Percentiles rank a stretch among this genome's conserved stretches.
phyloP scores from a whole-genome alignment of 2,888 invertebrate species.

The Hemaris fuciformis region DNA sequence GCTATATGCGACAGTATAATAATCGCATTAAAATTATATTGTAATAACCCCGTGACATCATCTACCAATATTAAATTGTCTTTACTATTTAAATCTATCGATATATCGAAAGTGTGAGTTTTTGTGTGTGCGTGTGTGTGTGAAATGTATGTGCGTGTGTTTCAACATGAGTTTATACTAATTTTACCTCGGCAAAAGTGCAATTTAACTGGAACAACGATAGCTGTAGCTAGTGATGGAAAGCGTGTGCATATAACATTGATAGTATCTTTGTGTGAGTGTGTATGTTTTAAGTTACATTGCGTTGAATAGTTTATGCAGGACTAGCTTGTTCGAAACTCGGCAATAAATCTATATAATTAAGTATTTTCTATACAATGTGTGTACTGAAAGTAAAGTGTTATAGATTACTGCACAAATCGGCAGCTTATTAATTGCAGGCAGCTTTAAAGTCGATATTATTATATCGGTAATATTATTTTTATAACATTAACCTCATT shows the following conservation, averaged over 20 bases:
- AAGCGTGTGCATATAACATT: not conserved
- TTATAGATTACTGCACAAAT: not conserved
- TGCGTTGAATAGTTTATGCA: not conserved
- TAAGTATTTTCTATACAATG: not conserved
- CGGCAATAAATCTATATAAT: not conserved
- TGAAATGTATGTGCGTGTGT: not conserved
- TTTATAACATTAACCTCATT: not conserved
- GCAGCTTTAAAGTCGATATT: not conserved
- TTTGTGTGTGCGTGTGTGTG: not conserved
- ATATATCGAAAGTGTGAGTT: not conserved
- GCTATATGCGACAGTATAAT: no score
- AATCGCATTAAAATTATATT: not conserved
- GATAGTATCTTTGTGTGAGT: not conserved
- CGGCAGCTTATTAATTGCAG: not conserved
- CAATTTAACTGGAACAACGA: conserved; percentile 50
- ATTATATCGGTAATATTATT: not conserved
- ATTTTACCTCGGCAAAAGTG: conserved; percentile 34
- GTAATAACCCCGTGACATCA: no score
- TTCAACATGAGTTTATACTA: not conserved
- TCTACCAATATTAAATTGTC: no score
- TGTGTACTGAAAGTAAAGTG: not conserved
- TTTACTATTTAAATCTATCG: no score
- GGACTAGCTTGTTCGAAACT: not conserved
- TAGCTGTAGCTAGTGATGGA: conserved; percentile 31
- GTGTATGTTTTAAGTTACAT: not conserved